Base-by-base conservation (phyloP, 2,797 vertebrate species). In the Meriones psammophilus region DNA sequence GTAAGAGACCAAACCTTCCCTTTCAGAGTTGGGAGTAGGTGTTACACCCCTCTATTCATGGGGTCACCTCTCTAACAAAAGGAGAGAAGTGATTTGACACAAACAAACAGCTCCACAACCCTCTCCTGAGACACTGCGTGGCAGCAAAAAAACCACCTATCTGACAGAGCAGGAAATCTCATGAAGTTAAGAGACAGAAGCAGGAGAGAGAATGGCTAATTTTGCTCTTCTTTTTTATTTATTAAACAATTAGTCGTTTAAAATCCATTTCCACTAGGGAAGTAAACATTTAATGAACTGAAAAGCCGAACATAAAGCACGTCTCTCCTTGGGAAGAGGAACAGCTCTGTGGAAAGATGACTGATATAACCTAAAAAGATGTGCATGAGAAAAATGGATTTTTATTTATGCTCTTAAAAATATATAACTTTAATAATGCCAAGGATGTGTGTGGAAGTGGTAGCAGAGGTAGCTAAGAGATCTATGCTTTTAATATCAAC, bases 401-500 rank as follows among this genome's bases (percentile, higher is more conserved):
- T 93, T 56, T 95, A 89, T 81, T 97, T 83, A 96, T 95, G 90
- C 76, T 94, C 84, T 94, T 88, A 93, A 98, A 98, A 96, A 97
- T 89, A 97, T 89, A 96, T 92, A 97, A 96, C 97, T 97, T 96
- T 97, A 98, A 96, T 97, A 98, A 98, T 0, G 7, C 94, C 0
- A 46, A 84, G 73, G 90, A 91, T 92, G 56, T 66, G 94, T 93
- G 94, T 94, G 94, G 66, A 93, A 80, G 2, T 89, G 90, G 94
- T 92, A 96, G 87, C 42, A 74, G 95, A 95, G 97, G 92, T 24
- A 97, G 97, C 98, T 97, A 95, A 94, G 97, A 98, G 98, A 98
- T 98, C 96, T 98, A 98, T 98, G 98, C 89, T 97, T 98, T 98
- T 98, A 98, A 98, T 98, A 98, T 97, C 97, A 68, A 96, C 97